Percentiles rank a stretch among this genome's conserved stretches.
These are phyloP conservation scores for Copidosoma aretas DNA, from an alignment of 2,888 invertebrate species.

Conservation along the genomic window DNA sequence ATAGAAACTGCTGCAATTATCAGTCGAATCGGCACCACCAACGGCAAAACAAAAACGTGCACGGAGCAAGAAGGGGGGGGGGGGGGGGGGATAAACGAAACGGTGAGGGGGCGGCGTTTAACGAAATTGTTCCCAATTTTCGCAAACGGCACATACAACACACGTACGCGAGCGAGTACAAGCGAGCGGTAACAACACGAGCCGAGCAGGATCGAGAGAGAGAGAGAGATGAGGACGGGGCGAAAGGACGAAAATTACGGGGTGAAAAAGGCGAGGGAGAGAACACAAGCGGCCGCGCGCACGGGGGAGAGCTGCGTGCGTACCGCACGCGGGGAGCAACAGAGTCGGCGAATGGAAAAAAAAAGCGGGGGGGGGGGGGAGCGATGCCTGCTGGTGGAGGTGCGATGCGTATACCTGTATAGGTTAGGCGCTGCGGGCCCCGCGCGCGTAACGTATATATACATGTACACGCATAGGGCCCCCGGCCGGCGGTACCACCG, in stretches of 20 bases:
- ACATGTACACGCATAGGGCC: slow-evolving; percentile 62
- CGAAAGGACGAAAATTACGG: slow-evolving; percentile 25
- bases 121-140: background rate
- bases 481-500: slow-evolving; percentile 46
- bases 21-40: background rate
- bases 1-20: background rate
- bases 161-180: background rate
- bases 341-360: background rate
- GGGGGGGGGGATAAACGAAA: background rate
- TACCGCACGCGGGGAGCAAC: background rate
- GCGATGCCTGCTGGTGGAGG: background rate
- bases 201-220: slow-evolving; percentile 23
- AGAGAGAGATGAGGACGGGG: slow-evolving; percentile 27
- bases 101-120: background rate
- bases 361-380: slow-evolving; percentile 17
- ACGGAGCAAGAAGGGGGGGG: too few species aligned
- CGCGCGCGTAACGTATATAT: too few species aligned
- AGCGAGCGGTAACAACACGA: background rate
- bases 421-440: slow-evolving; percentile 40
- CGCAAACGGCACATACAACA: too few species aligned
- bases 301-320: slow-evolving; percentile 6
- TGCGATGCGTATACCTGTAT: slow-evolving; percentile 41
- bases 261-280: slow-evolving; percentile 30
- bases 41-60: background rate
- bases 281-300: background rate